A percentile compares a stretch with the other conserved stretches of the same genome.
phyloP scores from a whole-genome alignment of 2,797 vertebrate genomes.

The Schizopygopsis pylzovi region DNA sequence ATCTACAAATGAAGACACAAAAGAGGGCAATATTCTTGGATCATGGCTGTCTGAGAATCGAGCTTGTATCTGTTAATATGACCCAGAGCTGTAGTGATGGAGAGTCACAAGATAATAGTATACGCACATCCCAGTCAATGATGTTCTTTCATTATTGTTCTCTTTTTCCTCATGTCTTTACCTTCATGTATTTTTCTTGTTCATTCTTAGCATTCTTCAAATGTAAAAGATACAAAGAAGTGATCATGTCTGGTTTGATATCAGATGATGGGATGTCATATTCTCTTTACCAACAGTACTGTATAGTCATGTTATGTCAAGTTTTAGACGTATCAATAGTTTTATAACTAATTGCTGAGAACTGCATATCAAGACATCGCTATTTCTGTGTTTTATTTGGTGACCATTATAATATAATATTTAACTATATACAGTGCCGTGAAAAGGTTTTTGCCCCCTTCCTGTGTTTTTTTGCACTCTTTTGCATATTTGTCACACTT shows the following conservation, averaged over 20 bases:
- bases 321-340: neutral
- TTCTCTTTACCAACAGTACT: neutral
- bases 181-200: slow-evolving; percentile 26
- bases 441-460: no score
- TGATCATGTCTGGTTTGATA: neutral
- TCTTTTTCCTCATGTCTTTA: slow-evolving; percentile 48
- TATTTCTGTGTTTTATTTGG: no score
- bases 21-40: slow-evolving; percentile 46
- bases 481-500: no score
- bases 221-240: neutral
- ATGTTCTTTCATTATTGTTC: slow-evolving; percentile 72
- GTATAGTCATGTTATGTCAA: neutral
- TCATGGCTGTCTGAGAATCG: slow-evolving; percentile 51
- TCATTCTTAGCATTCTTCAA: slow-evolving; percentile 18
- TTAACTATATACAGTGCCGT: neutral
- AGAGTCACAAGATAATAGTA: slow-evolving; percentile 76
- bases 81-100: slow-evolving; percentile 68
- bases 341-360: neutral
- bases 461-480: no score
- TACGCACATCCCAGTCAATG: slow-evolving; percentile 71
- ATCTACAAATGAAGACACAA: slow-evolving; percentile 8
- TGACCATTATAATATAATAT: no score
- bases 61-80: slow-evolving; percentile 54
- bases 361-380: neutral
- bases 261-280: neutral